Conservation (phyloP, 2,888 invertebrate species). For the Omphaloscelis lunosa region DNA sequence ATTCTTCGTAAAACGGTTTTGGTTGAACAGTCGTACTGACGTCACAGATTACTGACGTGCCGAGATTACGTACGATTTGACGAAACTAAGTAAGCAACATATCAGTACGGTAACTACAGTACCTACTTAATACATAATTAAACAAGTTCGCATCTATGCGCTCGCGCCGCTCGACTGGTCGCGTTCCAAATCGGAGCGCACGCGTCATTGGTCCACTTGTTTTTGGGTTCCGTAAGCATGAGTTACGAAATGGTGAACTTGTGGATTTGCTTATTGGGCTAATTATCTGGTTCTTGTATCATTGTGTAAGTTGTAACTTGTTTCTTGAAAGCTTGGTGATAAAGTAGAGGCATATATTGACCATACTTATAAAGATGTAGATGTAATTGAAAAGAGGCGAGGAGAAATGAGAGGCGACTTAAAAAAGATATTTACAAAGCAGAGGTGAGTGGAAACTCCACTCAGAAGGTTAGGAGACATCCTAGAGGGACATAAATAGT, state of each 20-base stretch:
- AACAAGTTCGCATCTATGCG: constrained; percentile 63
- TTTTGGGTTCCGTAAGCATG: constrained; percentile 63
- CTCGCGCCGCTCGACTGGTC: constrained; percentile 69
- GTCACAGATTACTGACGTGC: too few species aligned
- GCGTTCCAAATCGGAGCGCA: constrained; percentile 71
- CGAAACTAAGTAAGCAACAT: background rate
- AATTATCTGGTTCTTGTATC: background rate
- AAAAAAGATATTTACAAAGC: background rate
- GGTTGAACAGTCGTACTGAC: background rate
- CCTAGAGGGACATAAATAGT: background rate
- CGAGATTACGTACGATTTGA: too few species aligned
- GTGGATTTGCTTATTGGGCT: background rate
- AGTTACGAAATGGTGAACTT: constrained; percentile 16
- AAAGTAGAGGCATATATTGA: background rate
- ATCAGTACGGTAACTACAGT: constrained; percentile 6
- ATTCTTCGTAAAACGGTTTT: background rate
- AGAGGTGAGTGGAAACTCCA: background rate
- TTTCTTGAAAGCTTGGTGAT: background rate
- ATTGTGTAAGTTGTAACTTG: background rate
- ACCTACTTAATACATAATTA: constrained; percentile 14
- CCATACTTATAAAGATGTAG: too few species aligned
- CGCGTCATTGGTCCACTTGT: constrained; percentile 72
- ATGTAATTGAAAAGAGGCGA: background rate
- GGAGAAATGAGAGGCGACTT: background rate
- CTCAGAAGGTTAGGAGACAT: background rate